These are phyloP conservation scores for Ornithorhynchus anatinus DNA, from an alignment of 2,113 vertebrate species.

Conservation along the genomic window DNA sequence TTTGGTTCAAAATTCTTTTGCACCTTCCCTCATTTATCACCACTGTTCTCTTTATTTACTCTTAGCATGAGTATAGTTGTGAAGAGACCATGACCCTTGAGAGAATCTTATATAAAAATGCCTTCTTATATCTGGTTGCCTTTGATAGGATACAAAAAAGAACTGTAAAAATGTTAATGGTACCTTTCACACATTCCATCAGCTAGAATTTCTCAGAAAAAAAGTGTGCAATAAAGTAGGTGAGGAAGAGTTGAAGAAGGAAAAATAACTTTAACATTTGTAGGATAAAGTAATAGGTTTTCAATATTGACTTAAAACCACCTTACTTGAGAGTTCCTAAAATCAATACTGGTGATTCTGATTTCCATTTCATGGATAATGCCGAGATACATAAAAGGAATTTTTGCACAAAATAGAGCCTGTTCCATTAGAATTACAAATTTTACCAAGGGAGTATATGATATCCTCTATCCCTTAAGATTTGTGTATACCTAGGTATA, in stretches of 20 bases:
- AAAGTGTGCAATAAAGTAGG: neutral
- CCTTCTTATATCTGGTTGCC: neutral
- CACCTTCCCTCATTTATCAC: neutral
- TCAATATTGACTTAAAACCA: neutral
- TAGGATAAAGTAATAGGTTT: neutral
- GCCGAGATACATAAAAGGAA: conserved; percentile 32
- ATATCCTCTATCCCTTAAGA: conserved; percentile 17
- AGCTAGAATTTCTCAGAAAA: neutral
- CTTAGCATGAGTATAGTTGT: neutral
- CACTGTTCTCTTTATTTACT: neutral
- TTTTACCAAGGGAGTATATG: conserved; percentile 20
- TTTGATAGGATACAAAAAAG: neutral
- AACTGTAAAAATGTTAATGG: neutral
- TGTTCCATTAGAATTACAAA: conserved; percentile 41
- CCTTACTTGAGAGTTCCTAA: conserved; percentile 18
- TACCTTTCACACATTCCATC: neutral
- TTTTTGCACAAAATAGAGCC: neutral
- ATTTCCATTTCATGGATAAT: no score
- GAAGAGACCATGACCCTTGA: neutral
- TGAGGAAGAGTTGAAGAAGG: conserved; percentile 20
- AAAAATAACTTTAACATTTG: neutral
- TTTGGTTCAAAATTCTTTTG: neutral
- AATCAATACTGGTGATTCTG: no score
- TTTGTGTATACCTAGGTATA: no score
- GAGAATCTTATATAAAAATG: neutral